phyloP scores from a whole-genome alignment of 2,113 vertebrate species.

The Lanius collurio region DNA sequence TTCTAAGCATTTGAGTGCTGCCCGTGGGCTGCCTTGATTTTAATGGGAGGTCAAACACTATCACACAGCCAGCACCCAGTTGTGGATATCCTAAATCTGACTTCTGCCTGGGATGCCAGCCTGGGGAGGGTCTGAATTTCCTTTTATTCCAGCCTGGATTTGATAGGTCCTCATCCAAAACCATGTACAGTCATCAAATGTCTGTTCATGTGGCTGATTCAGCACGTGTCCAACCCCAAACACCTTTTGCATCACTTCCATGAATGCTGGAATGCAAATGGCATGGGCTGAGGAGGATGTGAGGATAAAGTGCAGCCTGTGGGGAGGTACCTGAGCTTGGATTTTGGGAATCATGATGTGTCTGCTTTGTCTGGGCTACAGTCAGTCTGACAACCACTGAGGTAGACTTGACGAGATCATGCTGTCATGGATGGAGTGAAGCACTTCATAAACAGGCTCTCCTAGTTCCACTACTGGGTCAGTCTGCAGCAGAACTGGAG shows the following conservation, averaged over 20 bases:
- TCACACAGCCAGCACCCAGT: neutral
- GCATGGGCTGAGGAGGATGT: neutral
- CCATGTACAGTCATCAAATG: neutral
- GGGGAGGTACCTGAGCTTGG: neutral
- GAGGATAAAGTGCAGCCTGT: neutral
- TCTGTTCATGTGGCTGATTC: neutral
- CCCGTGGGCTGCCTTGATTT: rapidly evolving
- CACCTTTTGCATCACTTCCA: rapidly evolving
- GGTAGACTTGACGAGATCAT: neutral
- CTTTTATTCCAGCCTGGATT: neutral
- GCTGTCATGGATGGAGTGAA: neutral
- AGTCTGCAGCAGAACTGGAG: neutral
- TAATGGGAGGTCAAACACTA: neutral
- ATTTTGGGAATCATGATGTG: neutral
- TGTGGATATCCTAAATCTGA: neutral
- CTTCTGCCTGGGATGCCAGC: neutral
- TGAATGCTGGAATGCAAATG: neutral
- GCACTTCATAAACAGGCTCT: neutral
- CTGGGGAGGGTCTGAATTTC: neutral
- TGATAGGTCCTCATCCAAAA: neutral
- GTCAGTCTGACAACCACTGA: neutral
- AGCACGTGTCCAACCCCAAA: rapidly evolving
- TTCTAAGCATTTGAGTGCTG: neutral
- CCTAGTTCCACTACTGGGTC: neutral
- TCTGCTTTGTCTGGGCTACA: neutral